Evolutionary conservation across 1,140 invertebrate genomes (phyloP).

Genomic region (Matsumurasca onukii): DNA sequence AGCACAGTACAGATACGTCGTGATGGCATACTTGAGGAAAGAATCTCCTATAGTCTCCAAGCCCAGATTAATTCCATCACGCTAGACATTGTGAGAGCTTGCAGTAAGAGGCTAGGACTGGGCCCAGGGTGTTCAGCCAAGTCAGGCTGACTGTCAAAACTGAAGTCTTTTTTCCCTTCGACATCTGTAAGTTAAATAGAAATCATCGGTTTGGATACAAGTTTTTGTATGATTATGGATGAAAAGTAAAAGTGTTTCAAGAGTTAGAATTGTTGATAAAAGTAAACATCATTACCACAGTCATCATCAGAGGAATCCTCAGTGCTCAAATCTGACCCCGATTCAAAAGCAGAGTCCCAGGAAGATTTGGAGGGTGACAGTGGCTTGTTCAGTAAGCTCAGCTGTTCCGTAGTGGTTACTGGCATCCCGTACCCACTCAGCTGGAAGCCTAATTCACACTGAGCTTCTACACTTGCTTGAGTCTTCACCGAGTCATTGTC

Average conservation of each 20-base stretch:
- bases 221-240: too few relatives aligned
- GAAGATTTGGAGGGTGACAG: background rate
- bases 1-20: constrained; percentile 94
- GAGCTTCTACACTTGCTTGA: constrained; percentile 31
- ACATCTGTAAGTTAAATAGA: constrained; percentile 42
- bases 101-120: constrained; percentile 89
- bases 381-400: constrained; percentile 36
- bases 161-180: constrained; percentile 55
- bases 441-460: constrained; percentile 37
- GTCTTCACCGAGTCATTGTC: constrained; percentile 30
- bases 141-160: constrained; percentile 81
- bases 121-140: constrained; percentile 80
- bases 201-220: too few relatives aligned
- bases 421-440: constrained; percentile 41
- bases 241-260: too few relatives aligned
- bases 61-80: constrained; percentile 98
- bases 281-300: too few relatives aligned
- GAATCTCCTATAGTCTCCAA: constrained; percentile 99
- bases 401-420: constrained; percentile 43
- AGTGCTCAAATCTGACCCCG: background rate
- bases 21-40: constrained; percentile 98
- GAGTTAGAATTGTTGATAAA: too few relatives aligned
- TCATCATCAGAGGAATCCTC: too few relatives aligned
- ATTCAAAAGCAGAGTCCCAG: background rate
- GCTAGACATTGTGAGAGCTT: constrained; percentile 98